phyloP scores from a whole-genome alignment of 2,113 vertebrate species.

The Triplophysa rosa region DNA sequence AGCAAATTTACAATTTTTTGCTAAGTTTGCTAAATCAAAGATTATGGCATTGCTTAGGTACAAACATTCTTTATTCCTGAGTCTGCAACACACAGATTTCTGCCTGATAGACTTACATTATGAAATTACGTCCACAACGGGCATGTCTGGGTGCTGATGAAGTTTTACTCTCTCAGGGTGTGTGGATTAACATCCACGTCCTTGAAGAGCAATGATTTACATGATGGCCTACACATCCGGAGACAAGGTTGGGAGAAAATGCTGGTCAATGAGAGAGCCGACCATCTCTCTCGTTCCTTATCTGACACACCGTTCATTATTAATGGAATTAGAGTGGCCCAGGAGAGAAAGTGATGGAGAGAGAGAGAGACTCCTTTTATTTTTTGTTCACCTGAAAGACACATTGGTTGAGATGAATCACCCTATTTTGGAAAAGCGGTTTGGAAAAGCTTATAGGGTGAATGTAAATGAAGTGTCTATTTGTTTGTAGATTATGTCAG shows the following conservation, averaged over 20 bases:
- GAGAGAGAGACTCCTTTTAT: conserved; percentile 12
- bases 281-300: conserved; percentile 26
- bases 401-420: no score
- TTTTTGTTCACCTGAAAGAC: not conserved
- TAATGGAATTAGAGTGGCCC: conserved; percentile 34
- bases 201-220: conserved; percentile 46
- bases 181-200: conserved; percentile 53
- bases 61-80: no score
- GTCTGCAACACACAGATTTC: no score
- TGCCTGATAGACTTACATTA: not conserved
- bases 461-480: no score
- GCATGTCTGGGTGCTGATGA: conserved; percentile 44
- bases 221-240: conserved; percentile 8
- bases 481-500: no score
- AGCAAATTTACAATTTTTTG: not conserved
- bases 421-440: no score
- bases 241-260: not conserved
- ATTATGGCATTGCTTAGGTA: no score
- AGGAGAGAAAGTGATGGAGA: conserved; percentile 39
- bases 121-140: not conserved
- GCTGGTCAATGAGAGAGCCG: not conserved
- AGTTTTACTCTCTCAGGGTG: conserved; percentile 45
- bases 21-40: no score
- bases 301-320: conserved; percentile 42
- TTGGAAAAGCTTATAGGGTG: no score